Percentiles rank a stretch among this genome's conserved stretches.
Conservation (phyloP, 2,797 vertebrate species). For the Novumbra hubbsi region DNA sequence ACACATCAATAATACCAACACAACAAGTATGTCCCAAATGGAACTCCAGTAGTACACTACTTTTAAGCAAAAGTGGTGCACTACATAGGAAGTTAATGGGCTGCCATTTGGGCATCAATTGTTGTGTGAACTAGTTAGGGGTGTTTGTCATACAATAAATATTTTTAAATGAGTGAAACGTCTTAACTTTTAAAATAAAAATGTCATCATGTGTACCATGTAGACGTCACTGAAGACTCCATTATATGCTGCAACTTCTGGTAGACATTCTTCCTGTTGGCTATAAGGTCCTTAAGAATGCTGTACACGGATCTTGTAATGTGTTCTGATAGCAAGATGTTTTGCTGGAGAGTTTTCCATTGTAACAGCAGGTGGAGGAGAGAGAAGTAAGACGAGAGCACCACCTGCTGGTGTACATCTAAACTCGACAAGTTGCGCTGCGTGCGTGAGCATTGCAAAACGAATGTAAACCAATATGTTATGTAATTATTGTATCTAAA, state of each 20-base stretch:
- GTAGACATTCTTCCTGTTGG: background rate
- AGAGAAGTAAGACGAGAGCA: conserved; percentile 9
- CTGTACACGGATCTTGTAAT: background rate
- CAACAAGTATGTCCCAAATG: background rate
- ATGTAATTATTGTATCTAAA: no score
- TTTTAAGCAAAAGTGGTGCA: background rate
- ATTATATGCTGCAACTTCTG: background rate
- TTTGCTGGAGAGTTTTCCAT: background rate
- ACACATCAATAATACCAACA: background rate
- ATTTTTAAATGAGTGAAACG: background rate
- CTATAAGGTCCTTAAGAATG: background rate
- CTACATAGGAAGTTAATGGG: background rate
- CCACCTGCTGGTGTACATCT: conserved; percentile 59
- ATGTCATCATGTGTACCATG: background rate
- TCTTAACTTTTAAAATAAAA: background rate
- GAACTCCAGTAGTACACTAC: background rate
- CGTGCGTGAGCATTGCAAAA: no score
- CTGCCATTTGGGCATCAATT: background rate
- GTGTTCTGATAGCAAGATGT: background rate
- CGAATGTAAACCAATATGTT: no score
- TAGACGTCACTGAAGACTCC: background rate
- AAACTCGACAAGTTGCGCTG: no score
- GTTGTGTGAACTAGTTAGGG: background rate
- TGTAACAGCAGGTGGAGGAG: background rate
- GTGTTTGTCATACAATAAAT: background rate